Conservation (phyloP, 2,797 vertebrate genomes). For the Tolypeutes matacus region DNA sequence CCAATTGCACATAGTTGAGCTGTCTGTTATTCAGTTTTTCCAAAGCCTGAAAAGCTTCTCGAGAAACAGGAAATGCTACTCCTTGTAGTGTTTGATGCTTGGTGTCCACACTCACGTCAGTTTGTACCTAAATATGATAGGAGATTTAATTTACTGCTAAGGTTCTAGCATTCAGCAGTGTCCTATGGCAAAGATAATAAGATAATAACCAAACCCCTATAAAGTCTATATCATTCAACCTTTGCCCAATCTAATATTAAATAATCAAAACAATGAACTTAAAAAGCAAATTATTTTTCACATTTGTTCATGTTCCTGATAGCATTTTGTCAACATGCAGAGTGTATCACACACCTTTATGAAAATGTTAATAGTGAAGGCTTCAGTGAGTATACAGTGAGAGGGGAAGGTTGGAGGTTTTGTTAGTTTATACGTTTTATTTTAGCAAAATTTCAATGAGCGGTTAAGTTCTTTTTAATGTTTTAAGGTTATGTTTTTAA, state of each 20-base stretch:
- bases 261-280: constrained; percentile 51
- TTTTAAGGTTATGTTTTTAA: constrained; percentile 22
- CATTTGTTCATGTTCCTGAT: constrained; percentile 39
- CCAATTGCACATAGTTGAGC: constrained; percentile 98
- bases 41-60: constrained; percentile 93
- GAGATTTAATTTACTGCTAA: constrained; percentile 45
- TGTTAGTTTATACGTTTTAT: background rate
- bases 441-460: constrained; percentile 32
- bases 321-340: constrained; percentile 65
- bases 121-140: constrained; percentile 92
- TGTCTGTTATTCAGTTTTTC: constrained; percentile 92
- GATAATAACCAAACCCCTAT: constrained; percentile 54
- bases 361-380: constrained; percentile 19
- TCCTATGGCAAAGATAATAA: constrained; percentile 35
- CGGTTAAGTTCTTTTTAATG: constrained; percentile 15
- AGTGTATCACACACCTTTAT: constrained; percentile 39
- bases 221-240: constrained; percentile 9
- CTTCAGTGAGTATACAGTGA: background rate
- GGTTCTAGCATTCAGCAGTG: background rate
- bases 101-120: constrained; percentile 95
- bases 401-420: background rate
- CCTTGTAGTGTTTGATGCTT: constrained; percentile 98
- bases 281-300: constrained; percentile 41
- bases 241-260: constrained; percentile 33
- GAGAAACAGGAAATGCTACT: constrained; percentile 95